Evolutionary conservation across 2,888 invertebrate genomes (phyloP), one percentile per base, ranked within the genome.

Genomic region (Agrochola lychnidis): DNA sequence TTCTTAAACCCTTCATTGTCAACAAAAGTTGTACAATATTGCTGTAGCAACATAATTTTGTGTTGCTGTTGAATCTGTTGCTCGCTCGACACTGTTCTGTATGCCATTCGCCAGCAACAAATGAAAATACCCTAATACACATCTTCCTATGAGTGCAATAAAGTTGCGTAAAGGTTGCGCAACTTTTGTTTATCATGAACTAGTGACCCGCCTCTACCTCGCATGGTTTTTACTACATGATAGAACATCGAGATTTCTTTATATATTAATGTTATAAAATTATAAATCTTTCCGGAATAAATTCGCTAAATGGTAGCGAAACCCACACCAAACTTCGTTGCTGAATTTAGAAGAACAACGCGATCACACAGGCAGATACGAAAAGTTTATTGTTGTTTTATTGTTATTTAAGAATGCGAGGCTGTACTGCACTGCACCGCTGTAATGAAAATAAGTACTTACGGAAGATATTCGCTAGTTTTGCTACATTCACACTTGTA

Each of bases 381-480:
- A n/a, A n/a, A n/a, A n/a, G n/a, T n/a, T 30, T 30, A 2, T 67
- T 67, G 51, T 51, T 40, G 30, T 30, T 22, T 51, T 30, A 22
- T 9, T 14, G 22, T n/a, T 66, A 30, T 36, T 22, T 30, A 36
- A 0, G 16, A 12, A 63, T 61, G 0, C 4, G n/a, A 59, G 22
- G n/a, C 16, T 61, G 19, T 40, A 66, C 7, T 12, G 22, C 14
- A 64, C 7, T 30, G 30, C 25, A 10, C 66, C 10, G 14, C 16
- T 22, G 25, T 14, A 76, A 76, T 3, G 1, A 25, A 45, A 36
- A 59, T 25, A 56, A n/a, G 4, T 56, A 77, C 83, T 84, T 63
- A 83, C 83, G 83, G 9, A 83, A 72, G 7, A 77, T 22, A 74
- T 71, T 84, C 10, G 66, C 66, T 19, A 83, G 40, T 67, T 59